Evolutionary conservation across 2,888 invertebrate genomes (phyloP).

Genomic region (Hoplodrina ambigua): DNA sequence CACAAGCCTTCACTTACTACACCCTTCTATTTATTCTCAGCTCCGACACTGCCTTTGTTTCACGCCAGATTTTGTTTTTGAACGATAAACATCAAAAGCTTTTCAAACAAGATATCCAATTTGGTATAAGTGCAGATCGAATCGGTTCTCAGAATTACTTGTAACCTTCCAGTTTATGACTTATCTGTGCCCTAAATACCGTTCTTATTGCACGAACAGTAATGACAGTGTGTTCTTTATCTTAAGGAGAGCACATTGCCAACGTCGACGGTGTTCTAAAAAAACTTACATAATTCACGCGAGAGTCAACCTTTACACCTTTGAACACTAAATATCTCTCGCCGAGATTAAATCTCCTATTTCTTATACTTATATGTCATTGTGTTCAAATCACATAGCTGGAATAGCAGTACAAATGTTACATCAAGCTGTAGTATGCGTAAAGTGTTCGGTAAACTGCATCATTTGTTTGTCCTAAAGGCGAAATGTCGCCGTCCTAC

Average conservation of each 20-base stretch:
- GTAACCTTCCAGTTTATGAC: conserved; percentile 49
- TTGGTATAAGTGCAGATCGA: conserved; percentile 56
- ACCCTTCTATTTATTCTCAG: conserved; percentile 62
- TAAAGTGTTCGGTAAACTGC: conserved; percentile 55
- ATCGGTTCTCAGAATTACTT: conserved; percentile 52
- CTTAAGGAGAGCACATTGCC: conserved; percentile 13
- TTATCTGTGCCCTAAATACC: conserved; percentile 55
- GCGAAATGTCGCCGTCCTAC: conserved; percentile 72
- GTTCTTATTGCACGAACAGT: conserved; percentile 26
- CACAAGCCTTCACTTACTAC: conserved; percentile 64
- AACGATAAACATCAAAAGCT: conserved; percentile 54
- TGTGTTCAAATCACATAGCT: conserved; percentile 51
- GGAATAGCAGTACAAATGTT: conserved; percentile 54
- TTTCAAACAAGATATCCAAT: conserved; percentile 56
- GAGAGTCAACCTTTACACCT: conserved; percentile 29
- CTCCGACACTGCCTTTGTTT: conserved; percentile 56
- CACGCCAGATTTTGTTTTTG: conserved; percentile 55
- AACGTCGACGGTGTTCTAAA: conserved; percentile 19
- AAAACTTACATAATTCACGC: conserved; percentile 36
- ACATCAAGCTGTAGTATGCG: conserved; percentile 53
- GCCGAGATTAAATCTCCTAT: conserved; percentile 47
- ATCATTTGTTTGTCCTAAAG: conserved; percentile 68
- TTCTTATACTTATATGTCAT: conserved; percentile 54
- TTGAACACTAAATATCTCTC: conserved; percentile 42
- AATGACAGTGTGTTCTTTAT: conserved; percentile 27